A percentile compares a stretch with the other conserved stretches of the same genome.
These are phyloP conservation scores for Phyllopteryx taeniolatus DNA, from an alignment of 2,113 vertebrate genomes.

Conservation along the genomic window DNA sequence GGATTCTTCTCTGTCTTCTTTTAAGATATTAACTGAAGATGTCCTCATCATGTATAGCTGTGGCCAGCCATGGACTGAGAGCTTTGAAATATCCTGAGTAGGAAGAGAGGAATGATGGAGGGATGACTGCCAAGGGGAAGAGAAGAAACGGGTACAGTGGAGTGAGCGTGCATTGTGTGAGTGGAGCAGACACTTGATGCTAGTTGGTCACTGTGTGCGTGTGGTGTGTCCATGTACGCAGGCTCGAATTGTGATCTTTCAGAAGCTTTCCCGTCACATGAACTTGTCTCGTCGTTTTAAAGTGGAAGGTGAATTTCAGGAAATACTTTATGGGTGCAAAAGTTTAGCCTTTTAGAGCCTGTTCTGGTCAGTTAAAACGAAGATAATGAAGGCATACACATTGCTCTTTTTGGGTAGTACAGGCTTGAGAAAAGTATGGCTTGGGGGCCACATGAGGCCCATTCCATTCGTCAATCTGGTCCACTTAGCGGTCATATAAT, in stretches of 20 bases:
- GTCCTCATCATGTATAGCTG: constrained; percentile 38
- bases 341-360: not conserved
- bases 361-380: not conserved
- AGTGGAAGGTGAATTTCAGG: not conserved
- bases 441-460: too few relatives aligned
- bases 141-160: constrained; percentile 41
- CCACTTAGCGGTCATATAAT: too few relatives aligned
- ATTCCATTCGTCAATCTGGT: not conserved
- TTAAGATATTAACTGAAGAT: constrained; percentile 28
- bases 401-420: not conserved
- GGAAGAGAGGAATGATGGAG: constrained; percentile 23
- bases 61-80: constrained; percentile 45
- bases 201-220: constrained; percentile 28
- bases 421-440: not conserved
- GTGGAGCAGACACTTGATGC: constrained; percentile 71
- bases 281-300: not conserved
- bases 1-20: constrained; percentile 7
- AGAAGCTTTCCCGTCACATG: not conserved
- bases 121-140: constrained; percentile 30
- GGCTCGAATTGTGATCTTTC: constrained; percentile 5
- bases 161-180: constrained; percentile 40
- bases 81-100: constrained; percentile 67
- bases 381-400: not conserved
- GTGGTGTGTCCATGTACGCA: not conserved
- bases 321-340: not conserved